Conservation (phyloP, 2,888 invertebrate genomes). For the Invenusta paracnida region DNA sequence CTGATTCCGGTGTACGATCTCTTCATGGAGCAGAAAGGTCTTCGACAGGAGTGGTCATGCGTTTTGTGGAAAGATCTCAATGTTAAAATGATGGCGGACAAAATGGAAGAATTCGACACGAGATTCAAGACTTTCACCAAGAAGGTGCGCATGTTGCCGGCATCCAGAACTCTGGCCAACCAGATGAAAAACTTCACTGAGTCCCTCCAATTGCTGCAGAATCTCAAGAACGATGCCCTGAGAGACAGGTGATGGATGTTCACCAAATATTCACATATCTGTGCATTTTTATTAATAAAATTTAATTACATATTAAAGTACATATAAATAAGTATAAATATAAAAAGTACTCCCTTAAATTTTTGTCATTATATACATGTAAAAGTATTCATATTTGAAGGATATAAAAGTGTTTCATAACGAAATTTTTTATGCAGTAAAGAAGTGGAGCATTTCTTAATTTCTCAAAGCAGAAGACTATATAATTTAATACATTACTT, state of each 20-base stretch:
- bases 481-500: too few relatives aligned
- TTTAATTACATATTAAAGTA: too few relatives aligned
- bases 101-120: constrained; percentile 36
- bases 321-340: too few relatives aligned
- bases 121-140: constrained; percentile 38
- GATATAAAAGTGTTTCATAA: too few relatives aligned
- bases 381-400: too few relatives aligned
- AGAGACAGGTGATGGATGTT: constrained; percentile 41
- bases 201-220: constrained; percentile 34
- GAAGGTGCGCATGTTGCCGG: constrained; percentile 34
- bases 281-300: too few relatives aligned
- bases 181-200: constrained; percentile 42
- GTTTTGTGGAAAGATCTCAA: constrained; percentile 41
- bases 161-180: constrained; percentile 33
- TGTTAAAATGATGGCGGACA: constrained; percentile 33
- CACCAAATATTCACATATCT: too few relatives aligned
- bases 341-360: too few relatives aligned
- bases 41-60: constrained; percentile 32
- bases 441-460: too few relatives aligned
- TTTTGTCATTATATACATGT: too few relatives aligned
- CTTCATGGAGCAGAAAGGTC: constrained; percentile 40
- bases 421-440: too few relatives aligned
- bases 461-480: too few relatives aligned
- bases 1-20: constrained; percentile 39
- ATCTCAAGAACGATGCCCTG: constrained; percentile 43